Evolutionary conservation across 2,888 invertebrate species (phyloP), one percentile per base, ranked within the genome.

Genomic region (Spicauda simplicius): DNA sequence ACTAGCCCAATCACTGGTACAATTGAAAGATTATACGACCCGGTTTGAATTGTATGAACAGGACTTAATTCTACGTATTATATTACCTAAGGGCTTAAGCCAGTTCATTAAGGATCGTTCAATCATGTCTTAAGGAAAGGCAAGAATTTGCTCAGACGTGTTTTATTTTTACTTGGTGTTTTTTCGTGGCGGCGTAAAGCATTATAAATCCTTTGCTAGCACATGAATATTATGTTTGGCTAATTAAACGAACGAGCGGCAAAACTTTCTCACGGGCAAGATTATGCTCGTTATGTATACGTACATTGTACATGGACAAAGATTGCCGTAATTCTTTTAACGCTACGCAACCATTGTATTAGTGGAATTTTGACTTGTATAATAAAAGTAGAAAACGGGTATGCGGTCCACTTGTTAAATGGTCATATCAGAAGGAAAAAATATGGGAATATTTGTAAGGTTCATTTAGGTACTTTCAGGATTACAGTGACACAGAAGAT

Each of bases 81-180:
- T 79, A 81, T 81, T 82, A 84, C 87, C 85, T 80, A 77, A 84
- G 83, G 86, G 86, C 85, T 83, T 78, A 72, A 82, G 82, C 78
- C 83, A 81, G 85, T 85, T 88, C 87, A 88, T 88, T 87, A 88
- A 75, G 83, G 81, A 86, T 80, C 86, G 85, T 84, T 87, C 86
- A 88, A 87, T 87, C 88, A 87, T 86, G 76, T 77, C 80, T 82
- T 84, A 81, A 82, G 80, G 83, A 80, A 74, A 74, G 76, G 77
- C 72, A 75, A 74, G 70, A 74, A 72, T 71, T 73, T 73, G 68
- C 70, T 74, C 71, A 70, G 67, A 53, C 70, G 65, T 70, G 71
- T 73, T 72, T 72, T 71, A 74, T 72, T 72, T 75, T 74, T 70
- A 71, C 71, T 68, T 70, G 71, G 71, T 73, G 72, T 73, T 70